Evolutionary conservation across 1,140 invertebrate species (phyloP), one percentile per base, ranked within the genome.

Genomic region (Lucilia sericata): DNA sequence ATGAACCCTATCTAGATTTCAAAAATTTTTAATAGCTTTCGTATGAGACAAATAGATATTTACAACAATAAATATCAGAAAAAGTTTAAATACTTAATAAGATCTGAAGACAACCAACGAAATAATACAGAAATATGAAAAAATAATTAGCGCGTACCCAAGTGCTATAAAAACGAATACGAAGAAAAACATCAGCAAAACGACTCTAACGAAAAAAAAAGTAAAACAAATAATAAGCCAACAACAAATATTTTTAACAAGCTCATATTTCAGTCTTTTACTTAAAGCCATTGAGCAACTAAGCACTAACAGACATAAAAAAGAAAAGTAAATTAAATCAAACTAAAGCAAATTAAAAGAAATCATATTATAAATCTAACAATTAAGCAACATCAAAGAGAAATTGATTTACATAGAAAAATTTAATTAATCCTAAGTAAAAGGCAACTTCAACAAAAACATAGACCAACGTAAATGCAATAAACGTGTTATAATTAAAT

Each of bases 181-280:
- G 9, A 70, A 70, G 4, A 10, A 21, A 70, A 70, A 19, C 65
- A 70, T 70, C n/a, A 21, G n/a, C 65, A 21, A 70, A 70, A 78
- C 34, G 75, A 36, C 65, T 70, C 65, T 70, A 19, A 70, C n/a
- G 25, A 70, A 7, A 70, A 70, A 21, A 70, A 42, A 78, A 78
- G 4, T 14, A 76, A 76, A 30, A 13, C n/a, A 36, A 78, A 78
- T 17, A 75, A 75, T 8, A 30, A 75, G n/a, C 17, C 17, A n/a
- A 13, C 74, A 21, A 36, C 34, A 17, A 42, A 78, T 78, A 70
- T 70, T 70, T 70, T 70, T 10, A 21, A 70, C 65, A 70, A 70
- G 65, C 65, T 70, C 19, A 70, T 70, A 70, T 70, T 70, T 70
- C 65, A 70, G 65, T 70, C 65, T 70, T 70, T 70, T 70, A 70